These are phyloP conservation scores for Iselma pallidipennis DNA, from an alignment of 2,888 invertebrate genomes.

Conservation along the genomic window DNA sequence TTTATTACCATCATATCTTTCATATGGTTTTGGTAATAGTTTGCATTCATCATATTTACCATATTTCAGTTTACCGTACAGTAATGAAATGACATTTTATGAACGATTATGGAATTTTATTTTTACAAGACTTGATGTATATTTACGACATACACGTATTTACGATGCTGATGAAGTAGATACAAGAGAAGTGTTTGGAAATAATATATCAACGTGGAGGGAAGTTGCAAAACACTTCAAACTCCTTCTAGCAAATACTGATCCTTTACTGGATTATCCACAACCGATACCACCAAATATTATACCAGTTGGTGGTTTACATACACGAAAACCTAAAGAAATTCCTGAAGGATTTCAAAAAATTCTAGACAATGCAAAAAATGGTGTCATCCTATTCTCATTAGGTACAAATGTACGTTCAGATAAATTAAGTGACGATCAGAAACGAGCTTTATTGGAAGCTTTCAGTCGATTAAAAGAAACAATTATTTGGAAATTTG, in stretches of 20 bases:
- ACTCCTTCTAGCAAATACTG: constrained; percentile 43
- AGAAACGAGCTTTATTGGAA: constrained; percentile 38
- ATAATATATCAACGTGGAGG: constrained; percentile 33
- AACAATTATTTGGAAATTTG: constrained; percentile 54
- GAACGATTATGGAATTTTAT: constrained; percentile 36
- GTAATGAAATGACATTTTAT: constrained; percentile 33
- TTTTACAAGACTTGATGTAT: constrained; percentile 16
- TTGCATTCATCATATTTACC: constrained; percentile 39
- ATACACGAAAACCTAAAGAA: constrained; percentile 37
- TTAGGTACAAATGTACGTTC: constrained; percentile 50
- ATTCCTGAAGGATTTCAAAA: constrained; percentile 45
- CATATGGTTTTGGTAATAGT: constrained; percentile 36
- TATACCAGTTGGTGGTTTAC: constrained; percentile 50
- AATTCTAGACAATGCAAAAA: constrained; percentile 45
- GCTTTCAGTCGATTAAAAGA: constrained; percentile 50
- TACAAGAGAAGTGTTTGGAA: constrained; percentile 35
- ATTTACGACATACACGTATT: constrained; percentile 21
- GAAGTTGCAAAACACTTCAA: constrained; percentile 39
- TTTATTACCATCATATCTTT: constrained; percentile 29
- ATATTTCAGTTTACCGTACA: constrained; percentile 27
- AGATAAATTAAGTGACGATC: constrained; percentile 39
- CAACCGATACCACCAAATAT: constrained; percentile 49
- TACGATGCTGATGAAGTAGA: too few relatives aligned
- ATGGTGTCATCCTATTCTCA: constrained; percentile 52
- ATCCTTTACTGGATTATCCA: constrained; percentile 42